phyloP scores from a whole-genome alignment of 2,797 vertebrate species.

The Harpagifer antarcticus region DNA sequence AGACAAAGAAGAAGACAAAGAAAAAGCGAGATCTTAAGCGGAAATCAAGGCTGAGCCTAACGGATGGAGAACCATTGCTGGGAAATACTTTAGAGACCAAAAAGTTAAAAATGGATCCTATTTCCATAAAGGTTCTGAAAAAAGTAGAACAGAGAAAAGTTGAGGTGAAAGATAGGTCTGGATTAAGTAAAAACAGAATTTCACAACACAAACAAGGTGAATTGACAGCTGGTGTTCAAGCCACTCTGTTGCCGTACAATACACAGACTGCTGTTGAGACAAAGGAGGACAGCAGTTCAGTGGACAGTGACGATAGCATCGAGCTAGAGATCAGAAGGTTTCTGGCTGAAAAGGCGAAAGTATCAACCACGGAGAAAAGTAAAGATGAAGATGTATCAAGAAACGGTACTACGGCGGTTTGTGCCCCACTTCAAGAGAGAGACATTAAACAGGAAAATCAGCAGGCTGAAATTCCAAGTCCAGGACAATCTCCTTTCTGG shows the following conservation, averaged over 20 bases:
- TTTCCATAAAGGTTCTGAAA: constrained; percentile 75
- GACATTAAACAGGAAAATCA: constrained; percentile 74
- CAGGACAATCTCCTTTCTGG: constrained; percentile 26
- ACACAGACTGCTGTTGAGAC: constrained; percentile 30
- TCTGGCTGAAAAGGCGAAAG: constrained; percentile 94
- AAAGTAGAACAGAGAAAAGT: constrained; percentile 53
- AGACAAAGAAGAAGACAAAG: constrained; percentile 92
- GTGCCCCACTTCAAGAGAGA: constrained; percentile 32
- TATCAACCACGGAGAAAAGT: constrained; percentile 69
- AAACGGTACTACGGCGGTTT: constrained; percentile 38
- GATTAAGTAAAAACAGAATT: constrained; percentile 47
- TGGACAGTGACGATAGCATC: constrained; percentile 96
- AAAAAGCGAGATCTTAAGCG: constrained; percentile 88
- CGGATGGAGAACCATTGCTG: constrained; percentile 74
- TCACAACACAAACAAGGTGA: constrained; percentile 50
- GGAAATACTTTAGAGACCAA: constrained; percentile 70
- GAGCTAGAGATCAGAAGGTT: constrained; percentile 95
- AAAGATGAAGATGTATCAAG: constrained; percentile 44
- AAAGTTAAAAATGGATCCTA: constrained; percentile 65
- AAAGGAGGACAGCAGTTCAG: constrained; percentile 90
- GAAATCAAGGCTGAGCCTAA: constrained; percentile 83
- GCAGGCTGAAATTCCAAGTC: constrained; percentile 72
- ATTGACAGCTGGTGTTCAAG: constrained; percentile 17
- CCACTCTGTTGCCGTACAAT: constrained; percentile 4
- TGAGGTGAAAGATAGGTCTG: constrained; percentile 49